Percentiles rank a stretch among this genome's conserved stretches.
Evolutionary conservation across 2,113 vertebrate genomes (phyloP).

Genomic region (Capricornis sumatraensis): DNA sequence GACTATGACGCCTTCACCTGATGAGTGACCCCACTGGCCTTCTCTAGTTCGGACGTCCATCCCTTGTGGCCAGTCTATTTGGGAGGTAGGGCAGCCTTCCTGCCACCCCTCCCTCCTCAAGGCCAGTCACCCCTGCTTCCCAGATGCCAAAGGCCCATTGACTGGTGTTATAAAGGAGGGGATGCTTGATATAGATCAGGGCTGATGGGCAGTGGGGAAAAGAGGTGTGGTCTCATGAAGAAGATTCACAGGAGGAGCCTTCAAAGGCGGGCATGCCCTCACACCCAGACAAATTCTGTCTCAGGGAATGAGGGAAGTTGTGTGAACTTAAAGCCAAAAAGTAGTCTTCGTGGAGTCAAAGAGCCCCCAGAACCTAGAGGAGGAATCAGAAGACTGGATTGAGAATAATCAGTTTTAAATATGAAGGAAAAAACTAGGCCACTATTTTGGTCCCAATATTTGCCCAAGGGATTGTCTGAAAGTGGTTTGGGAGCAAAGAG

Average conservation of each 20-base stretch:
- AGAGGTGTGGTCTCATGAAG: background rate
- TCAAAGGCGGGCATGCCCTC: background rate
- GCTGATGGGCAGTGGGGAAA: background rate
- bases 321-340: background rate
- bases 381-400: background rate
- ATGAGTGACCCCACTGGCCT: background rate
- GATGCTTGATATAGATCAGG: background rate
- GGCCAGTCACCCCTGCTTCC: background rate
- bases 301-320: background rate
- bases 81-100: background rate
- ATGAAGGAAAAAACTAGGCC: background rate
- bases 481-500: background rate
- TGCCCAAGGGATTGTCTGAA: background rate
- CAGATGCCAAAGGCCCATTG: background rate
- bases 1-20: background rate
- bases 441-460: background rate
- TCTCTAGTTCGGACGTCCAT: background rate
- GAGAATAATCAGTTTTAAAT: background rate
- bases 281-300: background rate
- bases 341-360: background rate
- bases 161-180: background rate
- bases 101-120: background rate
- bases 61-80: background rate
- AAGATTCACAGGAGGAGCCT: background rate
- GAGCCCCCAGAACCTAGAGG: background rate